These are phyloP conservation scores for Clangula hyemalis DNA, from an alignment of 2,797 vertebrate species.

Conservation along the genomic window DNA sequence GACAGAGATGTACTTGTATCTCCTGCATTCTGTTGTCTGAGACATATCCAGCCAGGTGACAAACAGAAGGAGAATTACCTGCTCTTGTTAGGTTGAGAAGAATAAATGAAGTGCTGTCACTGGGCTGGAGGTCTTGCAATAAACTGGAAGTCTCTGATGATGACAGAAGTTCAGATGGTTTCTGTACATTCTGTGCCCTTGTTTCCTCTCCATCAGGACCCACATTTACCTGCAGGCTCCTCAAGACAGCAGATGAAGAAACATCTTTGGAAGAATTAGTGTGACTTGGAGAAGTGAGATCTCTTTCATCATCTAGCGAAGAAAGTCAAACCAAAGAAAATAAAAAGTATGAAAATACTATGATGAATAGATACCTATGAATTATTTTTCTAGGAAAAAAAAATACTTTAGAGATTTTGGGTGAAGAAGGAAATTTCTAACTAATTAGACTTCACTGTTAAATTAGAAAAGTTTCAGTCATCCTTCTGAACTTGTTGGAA, in stretches of 20 bases:
- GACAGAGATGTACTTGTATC: not conserved
- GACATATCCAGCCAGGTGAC: not conserved
- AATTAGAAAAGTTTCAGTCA: not conserved
- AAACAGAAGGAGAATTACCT: conserved; percentile 78
- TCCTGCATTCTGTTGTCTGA: conserved; percentile 4
- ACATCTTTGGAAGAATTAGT: conserved; percentile 83
- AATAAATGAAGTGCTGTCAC: conserved; percentile 94
- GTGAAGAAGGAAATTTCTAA: not conserved
- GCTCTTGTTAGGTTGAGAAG: conserved; percentile 95
- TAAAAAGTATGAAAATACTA: not conserved
- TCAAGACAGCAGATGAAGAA: conserved; percentile 80
- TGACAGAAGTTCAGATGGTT: conserved; percentile 82
- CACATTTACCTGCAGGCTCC: conserved; percentile 83
- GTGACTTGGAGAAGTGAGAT: conserved; percentile 82
- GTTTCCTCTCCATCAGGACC: conserved; percentile 84
- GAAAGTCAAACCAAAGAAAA: conserved; percentile 35
- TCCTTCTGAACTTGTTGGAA: not conserved
- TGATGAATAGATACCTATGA: not conserved
- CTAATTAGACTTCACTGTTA: not conserved
- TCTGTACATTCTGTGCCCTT: conserved; percentile 85
- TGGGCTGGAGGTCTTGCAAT: conserved; percentile 93
- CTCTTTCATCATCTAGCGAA: conserved; percentile 82
- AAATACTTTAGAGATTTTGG: not conserved
- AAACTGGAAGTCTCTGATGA: conserved; percentile 83
- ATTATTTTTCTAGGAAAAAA: not conserved